phyloP scores from a whole-genome alignment of 2,888 invertebrate species.

The Troides oblongomaculatus region DNA sequence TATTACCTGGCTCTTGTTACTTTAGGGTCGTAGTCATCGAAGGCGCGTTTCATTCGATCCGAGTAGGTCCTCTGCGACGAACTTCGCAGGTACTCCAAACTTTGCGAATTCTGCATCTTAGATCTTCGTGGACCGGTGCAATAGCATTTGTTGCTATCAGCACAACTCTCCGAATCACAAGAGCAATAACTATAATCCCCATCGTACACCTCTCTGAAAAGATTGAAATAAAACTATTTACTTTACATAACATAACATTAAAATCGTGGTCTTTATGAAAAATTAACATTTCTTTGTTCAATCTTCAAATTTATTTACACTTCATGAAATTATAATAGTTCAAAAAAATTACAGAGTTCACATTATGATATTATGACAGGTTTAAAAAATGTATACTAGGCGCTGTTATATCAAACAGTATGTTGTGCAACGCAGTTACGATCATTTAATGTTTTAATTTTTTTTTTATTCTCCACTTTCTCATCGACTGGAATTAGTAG shows the following conservation, averaged over 20 bases:
- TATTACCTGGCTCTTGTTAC: conserved; percentile 57
- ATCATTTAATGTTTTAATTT: conserved; percentile 1
- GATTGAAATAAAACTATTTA: background rate
- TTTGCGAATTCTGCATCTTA: conserved; percentile 65
- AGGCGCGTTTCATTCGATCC: conserved; percentile 59
- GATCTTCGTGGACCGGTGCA: conserved; percentile 75
- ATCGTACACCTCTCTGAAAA: conserved; percentile 64
- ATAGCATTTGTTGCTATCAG: conserved; percentile 93
- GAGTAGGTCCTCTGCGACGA: conserved; percentile 69
- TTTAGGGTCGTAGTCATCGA: conserved; percentile 68
- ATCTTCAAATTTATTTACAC: background rate
- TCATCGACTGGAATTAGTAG: background rate
- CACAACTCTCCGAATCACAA: conserved; percentile 92
- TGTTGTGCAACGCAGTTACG: background rate
- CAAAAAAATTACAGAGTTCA: too few relatives aligned
- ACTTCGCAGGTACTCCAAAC: conserved; percentile 77
- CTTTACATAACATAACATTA: background rate
- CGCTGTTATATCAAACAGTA: background rate
- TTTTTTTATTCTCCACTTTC: background rate
- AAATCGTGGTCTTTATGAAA: background rate
- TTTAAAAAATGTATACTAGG: too few relatives aligned
- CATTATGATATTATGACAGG: too few relatives aligned
- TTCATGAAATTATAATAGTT: too few relatives aligned
- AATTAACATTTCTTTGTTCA: background rate
- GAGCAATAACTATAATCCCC: conserved; percentile 83